Evolutionary conservation across 2,113 vertebrate genomes (phyloP), one percentile per base, ranked within the genome.

Genomic region (Stictonetta naevosa): DNA sequence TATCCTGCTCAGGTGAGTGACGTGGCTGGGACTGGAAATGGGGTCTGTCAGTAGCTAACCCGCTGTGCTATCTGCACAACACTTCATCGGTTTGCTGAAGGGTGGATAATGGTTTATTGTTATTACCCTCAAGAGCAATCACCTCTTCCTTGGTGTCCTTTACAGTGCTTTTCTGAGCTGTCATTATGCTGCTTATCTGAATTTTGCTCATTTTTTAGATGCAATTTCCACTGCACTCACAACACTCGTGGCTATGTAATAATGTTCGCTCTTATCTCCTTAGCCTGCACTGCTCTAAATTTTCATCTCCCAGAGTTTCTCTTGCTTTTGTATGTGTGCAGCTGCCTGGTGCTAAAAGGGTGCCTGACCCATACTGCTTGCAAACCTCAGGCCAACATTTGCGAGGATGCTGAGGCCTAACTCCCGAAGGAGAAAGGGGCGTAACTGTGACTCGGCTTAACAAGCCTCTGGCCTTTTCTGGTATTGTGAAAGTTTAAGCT

Each of bases 241-340:
- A 50, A 4, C 64, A 36, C 34, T 62, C 50, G 1, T 13, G 48
- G 67, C 76, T n/a, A 6, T 4, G 60, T 2, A 17, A 21, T 31
- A 5, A 8, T 15, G 20, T 69, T 40, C 63, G 25, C 67, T 75
- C 9, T 44, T 26, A 11, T 9, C 44, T 80, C 83, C 72, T 34
- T 58, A 22, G 53, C 52, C 19, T 36, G 11, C 44, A 7, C 26
- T 62, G 66, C 33, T 66, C 50, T 59, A 16, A 21, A 15, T 36
- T 68, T 56, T 33, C 25, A 13, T 8, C 59, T 25, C 34, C 21
- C 5, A 7, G 66, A 21, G 2, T 42, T 58, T 48, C 5, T 6
- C 34, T 67, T 2, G 0, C 14, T 4, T 20, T 9, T 6, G 23
- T 64, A 36, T 44, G 8, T 15, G 21, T 69, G 36, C 22, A 12